Evolutionary conservation across 2,797 vertebrate genomes (phyloP).

Genomic region (Sebastes variabilis): DNA sequence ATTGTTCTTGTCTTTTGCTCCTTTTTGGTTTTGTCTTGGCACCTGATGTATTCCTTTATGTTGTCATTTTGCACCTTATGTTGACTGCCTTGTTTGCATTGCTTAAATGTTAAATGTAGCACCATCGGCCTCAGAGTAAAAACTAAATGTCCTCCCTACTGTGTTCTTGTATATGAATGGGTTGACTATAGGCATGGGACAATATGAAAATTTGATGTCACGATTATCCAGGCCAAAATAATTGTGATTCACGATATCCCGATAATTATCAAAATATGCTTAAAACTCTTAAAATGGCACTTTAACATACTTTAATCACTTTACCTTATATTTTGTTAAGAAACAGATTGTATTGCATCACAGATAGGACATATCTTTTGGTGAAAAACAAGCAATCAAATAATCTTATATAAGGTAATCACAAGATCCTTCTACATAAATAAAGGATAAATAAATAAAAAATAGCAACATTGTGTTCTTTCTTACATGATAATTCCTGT

Average conservation of each 20-base stretch:
- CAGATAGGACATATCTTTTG: no score
- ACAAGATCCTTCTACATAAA: no score
- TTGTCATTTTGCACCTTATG: neutral
- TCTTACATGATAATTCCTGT: no score
- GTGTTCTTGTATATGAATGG: neutral
- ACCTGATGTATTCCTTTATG: neutral
- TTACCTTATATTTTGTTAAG: neutral
- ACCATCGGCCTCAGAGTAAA: neutral
- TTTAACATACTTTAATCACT: neutral
- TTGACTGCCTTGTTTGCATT: neutral
- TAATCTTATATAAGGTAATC: neutral
- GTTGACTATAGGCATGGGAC: no score
- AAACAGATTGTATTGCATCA: neutral
- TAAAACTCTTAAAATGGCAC: neutral
- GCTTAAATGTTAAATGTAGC: neutral
- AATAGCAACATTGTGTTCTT: no score
- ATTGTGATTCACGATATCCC: no score
- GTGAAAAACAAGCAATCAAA: neutral
- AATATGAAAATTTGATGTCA: no score
- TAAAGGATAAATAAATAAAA: neutral
- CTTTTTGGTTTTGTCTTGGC: neutral
- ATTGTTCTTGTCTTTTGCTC: neutral
- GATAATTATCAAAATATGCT: neutral
- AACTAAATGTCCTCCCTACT: neutral
- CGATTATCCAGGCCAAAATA: no score